These are phyloP conservation scores for Psammodynastes pulverulentus DNA, from an alignment of 2,113 vertebrate species.

Conservation along the genomic window DNA sequence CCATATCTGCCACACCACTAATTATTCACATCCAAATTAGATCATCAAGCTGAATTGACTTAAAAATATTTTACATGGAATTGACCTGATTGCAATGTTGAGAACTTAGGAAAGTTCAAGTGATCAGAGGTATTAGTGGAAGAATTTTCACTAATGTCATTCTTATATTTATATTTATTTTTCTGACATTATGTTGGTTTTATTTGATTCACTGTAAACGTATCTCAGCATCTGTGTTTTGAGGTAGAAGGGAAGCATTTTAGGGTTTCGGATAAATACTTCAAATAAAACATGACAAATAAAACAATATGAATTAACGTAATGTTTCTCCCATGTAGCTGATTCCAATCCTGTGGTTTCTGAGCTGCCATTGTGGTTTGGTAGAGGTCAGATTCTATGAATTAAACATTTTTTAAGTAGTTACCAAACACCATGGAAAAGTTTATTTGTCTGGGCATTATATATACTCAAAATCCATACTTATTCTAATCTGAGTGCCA, in stretches of 20 bases:
- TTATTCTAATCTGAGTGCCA: neutral
- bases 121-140: neutral
- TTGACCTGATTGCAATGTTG: neutral
- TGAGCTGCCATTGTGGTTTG: slow-evolving; percentile 66
- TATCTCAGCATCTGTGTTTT: neutral
- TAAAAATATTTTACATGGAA: neutral
- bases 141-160: neutral
- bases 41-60: neutral
- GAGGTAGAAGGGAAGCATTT: neutral
- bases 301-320: slow-evolving; percentile 35
- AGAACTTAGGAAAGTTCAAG: neutral
- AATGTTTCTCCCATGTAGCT: slow-evolving; percentile 35
- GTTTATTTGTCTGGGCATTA: slow-evolving; percentile 37
- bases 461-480: slow-evolving; percentile 18
- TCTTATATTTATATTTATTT: neutral
- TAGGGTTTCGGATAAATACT: neutral
- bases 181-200: neutral
- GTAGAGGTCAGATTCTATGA: slow-evolving; percentile 57
- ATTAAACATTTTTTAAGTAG: slow-evolving; percentile 61
- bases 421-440: slow-evolving; percentile 51
- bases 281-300: neutral
- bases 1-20: neutral
- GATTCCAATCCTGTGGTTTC: slow-evolving; percentile 61
- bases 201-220: neutral
- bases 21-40: neutral